Percentiles rank a stretch among this genome's conserved stretches.
Evolutionary conservation across 2,113 vertebrate genomes (phyloP).

Genomic region (Phaethon lepturus): DNA sequence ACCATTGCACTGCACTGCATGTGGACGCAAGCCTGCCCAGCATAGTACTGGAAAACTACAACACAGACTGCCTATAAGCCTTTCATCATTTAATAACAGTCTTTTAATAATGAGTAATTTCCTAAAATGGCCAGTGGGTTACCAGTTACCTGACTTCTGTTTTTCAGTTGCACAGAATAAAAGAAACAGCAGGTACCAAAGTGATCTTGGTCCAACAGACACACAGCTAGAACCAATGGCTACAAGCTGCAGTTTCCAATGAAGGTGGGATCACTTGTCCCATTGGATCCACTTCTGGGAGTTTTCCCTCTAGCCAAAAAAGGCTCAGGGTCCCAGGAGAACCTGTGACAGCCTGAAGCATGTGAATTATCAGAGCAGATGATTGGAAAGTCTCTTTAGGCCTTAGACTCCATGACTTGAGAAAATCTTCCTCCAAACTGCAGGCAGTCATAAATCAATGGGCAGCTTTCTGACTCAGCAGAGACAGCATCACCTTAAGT

Average conservation of each 20-base stretch:
- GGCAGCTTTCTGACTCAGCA: slow-evolving; percentile 23
- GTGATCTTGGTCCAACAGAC: rapidly evolving
- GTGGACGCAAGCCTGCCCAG: neutral
- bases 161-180: neutral
- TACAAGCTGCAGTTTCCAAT: neutral
- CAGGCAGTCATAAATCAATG: neutral
- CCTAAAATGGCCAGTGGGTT: neutral
- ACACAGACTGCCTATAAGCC: neutral
- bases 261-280: neutral
- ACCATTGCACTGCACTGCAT: neutral
- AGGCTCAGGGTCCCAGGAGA: neutral
- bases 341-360: neutral
- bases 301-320: neutral
- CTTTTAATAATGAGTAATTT: neutral
- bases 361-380: neutral
- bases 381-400: neutral
- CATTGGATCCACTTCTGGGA: neutral
- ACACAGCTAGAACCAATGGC: neutral
- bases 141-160: neutral
- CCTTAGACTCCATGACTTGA: neutral
- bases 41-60: neutral
- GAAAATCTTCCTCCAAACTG: neutral
- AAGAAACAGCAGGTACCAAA: neutral
- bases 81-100: neutral
- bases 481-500: neutral